Conservation (phyloP, 2,888 invertebrate genomes). For the Erebia ligea region DNA sequence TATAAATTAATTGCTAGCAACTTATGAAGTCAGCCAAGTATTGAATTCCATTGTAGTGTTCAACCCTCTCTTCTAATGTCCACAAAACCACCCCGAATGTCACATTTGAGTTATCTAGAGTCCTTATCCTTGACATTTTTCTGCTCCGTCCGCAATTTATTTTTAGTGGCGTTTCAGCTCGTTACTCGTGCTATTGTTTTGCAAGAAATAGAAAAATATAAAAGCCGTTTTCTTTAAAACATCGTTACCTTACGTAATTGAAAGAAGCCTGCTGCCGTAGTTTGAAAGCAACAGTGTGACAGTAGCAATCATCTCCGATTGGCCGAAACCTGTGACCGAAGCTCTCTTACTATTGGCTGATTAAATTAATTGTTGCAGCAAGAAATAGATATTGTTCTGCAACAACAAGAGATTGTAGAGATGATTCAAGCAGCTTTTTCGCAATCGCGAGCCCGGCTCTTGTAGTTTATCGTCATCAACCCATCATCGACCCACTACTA, state of each 20-base stretch:
- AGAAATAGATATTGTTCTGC: too few species aligned
- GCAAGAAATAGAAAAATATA: neutral
- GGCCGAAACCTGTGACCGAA: too few species aligned
- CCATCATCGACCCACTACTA: too few species aligned
- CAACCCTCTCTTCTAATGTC: constrained; percentile 11
- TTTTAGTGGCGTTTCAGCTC: neutral
- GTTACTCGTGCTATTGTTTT: constrained; percentile 3
- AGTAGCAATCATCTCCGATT: too few species aligned
- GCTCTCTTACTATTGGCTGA: too few species aligned
- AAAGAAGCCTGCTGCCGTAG: neutral
- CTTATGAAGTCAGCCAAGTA: neutral
- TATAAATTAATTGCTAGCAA: neutral
- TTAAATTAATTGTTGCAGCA: too few species aligned
- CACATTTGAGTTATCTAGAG: constrained; percentile 12
- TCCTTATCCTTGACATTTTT: constrained; percentile 10
- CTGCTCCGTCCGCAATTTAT: constrained; percentile 3
- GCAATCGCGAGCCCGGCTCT: too few species aligned
- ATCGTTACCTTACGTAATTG: neutral
- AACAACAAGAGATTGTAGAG: too few species aligned
- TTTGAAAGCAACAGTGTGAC: neutral
- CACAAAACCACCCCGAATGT: constrained; percentile 10
- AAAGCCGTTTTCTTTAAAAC: neutral
- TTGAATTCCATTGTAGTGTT: neutral
- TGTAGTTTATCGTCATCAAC: too few species aligned
- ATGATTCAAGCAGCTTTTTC: neutral